A percentile compares a stretch with the other conserved stretches of the same genome.
These are phyloP conservation scores for Acleris emargana DNA, from an alignment of 2,888 invertebrate genomes.

Conservation along the genomic window DNA sequence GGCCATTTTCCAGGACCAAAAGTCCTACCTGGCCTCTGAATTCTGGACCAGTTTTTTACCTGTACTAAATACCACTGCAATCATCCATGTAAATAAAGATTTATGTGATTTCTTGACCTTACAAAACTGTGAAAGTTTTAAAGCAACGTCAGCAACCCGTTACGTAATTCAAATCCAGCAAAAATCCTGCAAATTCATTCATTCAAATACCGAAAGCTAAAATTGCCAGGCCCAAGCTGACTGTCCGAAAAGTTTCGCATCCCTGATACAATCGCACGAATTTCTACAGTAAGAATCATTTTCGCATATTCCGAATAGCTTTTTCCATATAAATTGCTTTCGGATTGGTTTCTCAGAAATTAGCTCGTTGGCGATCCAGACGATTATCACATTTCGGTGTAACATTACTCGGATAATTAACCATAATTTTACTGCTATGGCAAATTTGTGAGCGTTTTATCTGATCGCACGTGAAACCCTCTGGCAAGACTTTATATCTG, in stretches of 20 bases:
- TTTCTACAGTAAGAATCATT: conserved; percentile 23
- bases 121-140: no score
- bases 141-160: neutral
- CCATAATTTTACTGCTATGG: conserved; percentile 27
- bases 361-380: conserved; percentile 12
- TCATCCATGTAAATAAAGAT: no score
- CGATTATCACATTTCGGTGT: conserved; percentile 35
- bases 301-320: conserved; percentile 34
- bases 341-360: conserved; percentile 31
- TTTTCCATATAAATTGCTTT: conserved; percentile 32
- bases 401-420: conserved; percentile 33
- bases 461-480: conserved; percentile 1
- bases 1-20: no score
- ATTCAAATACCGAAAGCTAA: conserved; percentile 22
- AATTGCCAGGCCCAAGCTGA: conserved; percentile 21
- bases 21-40: no score
- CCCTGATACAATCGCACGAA: conserved; percentile 31
- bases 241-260: conserved; percentile 23
- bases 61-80: no score
- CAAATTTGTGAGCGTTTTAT: conserved; percentile 14
- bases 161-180: neutral
- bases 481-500: neutral
- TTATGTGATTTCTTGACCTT: no score
- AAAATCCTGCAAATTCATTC: conserved; percentile 34
- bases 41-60: no score